phyloP scores from a whole-genome alignment of 1,140 invertebrate genomes.

The Drosophila sturtevanti region DNA sequence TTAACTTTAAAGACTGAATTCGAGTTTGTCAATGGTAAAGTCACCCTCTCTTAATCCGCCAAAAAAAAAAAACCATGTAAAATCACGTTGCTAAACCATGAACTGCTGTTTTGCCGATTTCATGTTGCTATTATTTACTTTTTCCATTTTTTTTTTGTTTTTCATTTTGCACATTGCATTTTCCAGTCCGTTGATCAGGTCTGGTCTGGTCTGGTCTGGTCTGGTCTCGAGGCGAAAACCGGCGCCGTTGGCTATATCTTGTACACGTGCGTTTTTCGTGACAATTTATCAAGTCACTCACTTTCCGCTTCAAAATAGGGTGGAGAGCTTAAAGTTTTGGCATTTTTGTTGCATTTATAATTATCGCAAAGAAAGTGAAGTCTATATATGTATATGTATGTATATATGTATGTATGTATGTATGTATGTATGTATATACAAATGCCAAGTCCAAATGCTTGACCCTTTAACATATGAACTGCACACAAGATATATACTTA shows the following conservation, averaged over 20 bases:
- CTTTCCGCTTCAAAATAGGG: constrained; percentile 18
- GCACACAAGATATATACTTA: background rate
- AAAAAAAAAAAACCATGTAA: constrained; percentile 15
- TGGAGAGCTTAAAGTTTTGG: constrained; percentile 30
- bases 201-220: constrained; percentile 23
- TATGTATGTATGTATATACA: constrained; percentile 23
- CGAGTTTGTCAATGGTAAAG: background rate
- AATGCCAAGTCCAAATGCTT: constrained; percentile 19
- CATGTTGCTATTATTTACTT: constrained; percentile 9
- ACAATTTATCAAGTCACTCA: constrained; percentile 68
- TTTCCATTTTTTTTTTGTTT: constrained; percentile 17
- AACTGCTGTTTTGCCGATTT: constrained; percentile 21
- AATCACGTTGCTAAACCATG: constrained; percentile 66
- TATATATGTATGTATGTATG: background rate
- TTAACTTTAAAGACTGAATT: background rate
- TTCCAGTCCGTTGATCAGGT: constrained; percentile 72
- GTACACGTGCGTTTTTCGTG: constrained; percentile 77
- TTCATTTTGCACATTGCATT: constrained; percentile 59
- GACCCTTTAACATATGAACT: constrained; percentile 62
- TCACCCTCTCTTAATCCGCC: constrained; percentile 1
- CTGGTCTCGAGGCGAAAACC: constrained; percentile 23
- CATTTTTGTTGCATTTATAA: constrained; percentile 22
- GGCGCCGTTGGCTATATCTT: constrained; percentile 54
- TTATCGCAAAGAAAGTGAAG: constrained; percentile 59
- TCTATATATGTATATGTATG: constrained; percentile 23